Percentiles rank a stretch among this genome's conserved stretches.
Conservation (phyloP, 2,113 vertebrate genomes). For the Oreochromis aureus region DNA sequence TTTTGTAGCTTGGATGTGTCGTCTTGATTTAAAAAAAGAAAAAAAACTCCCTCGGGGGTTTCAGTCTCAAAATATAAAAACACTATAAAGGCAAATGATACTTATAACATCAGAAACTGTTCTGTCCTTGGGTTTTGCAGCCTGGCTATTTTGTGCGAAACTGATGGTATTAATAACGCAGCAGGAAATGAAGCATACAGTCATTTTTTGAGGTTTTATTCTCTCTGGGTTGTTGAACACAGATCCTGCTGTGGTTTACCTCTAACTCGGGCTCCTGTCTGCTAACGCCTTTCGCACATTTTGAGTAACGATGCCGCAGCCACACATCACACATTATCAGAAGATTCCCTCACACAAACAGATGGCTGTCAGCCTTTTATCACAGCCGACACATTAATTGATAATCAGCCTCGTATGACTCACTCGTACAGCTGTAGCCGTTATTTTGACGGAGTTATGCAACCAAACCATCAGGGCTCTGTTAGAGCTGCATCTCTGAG, state of each 20-base stretch:
- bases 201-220: background rate
- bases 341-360: background rate
- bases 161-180: background rate
- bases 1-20: background rate
- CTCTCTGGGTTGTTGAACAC: background rate
- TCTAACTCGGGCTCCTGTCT: background rate
- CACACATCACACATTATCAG: background rate
- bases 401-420: background rate
- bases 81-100: background rate
- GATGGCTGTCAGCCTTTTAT: background rate
- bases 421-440: background rate
- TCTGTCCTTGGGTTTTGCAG: background rate
- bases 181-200: background rate
- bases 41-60: background rate
- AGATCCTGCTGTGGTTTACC: background rate
- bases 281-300: background rate
- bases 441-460: background rate
- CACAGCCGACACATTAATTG: background rate
- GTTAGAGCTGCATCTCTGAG: background rate
- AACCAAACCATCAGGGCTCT: background rate
- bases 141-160: background rate
- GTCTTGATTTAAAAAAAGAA: background rate
- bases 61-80: background rate
- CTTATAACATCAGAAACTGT: background rate
- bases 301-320: background rate